Conservation (phyloP, 2,797 vertebrate genomes). For the Malurus leucopterus region DNA sequence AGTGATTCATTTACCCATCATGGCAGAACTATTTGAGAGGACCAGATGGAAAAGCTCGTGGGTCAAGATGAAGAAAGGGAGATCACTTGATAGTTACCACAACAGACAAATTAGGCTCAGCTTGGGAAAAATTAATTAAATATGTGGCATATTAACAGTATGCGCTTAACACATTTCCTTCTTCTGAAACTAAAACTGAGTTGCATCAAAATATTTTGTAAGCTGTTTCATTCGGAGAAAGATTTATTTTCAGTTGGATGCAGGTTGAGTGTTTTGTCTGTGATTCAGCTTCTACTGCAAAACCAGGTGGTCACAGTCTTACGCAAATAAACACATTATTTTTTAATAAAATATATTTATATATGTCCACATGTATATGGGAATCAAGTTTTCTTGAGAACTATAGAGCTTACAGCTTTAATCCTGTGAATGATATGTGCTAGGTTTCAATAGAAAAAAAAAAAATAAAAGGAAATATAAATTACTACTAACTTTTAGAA, state of each 20-base stretch:
- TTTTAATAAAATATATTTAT: not conserved
- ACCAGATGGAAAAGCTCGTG: not conserved
- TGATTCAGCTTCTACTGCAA: not conserved
- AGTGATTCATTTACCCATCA: not conserved
- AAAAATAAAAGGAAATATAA: not conserved
- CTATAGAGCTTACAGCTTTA: not conserved
- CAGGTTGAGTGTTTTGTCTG: not conserved
- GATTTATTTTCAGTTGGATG: not conserved
- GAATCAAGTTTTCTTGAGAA: not conserved
- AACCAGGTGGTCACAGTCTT: not conserved
- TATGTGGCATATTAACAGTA: not conserved
- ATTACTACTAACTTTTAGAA: not conserved
- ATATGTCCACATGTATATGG: not conserved
- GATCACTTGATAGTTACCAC: not conserved
- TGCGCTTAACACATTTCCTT: not conserved
- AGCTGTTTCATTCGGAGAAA: not conserved
- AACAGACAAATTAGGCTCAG: not conserved
- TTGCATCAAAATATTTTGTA: not conserved
- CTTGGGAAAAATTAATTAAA: not conserved
- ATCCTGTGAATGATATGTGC: not conserved
- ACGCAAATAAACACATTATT: not conserved
- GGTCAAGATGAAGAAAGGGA: not conserved
- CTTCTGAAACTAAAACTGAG: not conserved
- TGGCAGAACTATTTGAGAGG: accelerated
- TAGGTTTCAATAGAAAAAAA: not conserved